These are phyloP conservation scores for Cosmorhoe ocellata DNA, from an alignment of 2,888 invertebrate species.

Conservation along the genomic window DNA sequence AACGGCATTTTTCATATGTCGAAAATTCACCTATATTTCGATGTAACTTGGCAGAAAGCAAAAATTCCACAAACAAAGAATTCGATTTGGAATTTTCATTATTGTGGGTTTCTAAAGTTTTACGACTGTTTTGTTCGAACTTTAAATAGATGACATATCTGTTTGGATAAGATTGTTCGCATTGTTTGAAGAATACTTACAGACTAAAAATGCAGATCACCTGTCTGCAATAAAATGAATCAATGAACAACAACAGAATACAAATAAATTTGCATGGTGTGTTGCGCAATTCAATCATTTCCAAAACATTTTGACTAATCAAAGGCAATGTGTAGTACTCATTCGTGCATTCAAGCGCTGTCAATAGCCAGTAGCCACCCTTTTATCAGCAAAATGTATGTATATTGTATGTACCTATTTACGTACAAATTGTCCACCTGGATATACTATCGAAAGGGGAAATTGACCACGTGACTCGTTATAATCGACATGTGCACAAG, in stretches of 20 bases:
- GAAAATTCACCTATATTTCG: conserved; percentile 5
- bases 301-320: conserved; percentile 14
- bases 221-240: conserved; percentile 15
- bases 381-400: conserved; percentile 11
- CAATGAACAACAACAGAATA: conserved; percentile 3
- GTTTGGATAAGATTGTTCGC: conserved; percentile 8
- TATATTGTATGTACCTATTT: neutral
- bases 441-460: conserved; percentile 42
- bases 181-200: conserved; percentile 1
- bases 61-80: conserved; percentile 25
- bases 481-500: conserved; percentile 20
- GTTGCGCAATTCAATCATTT: conserved; percentile 12
- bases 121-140: conserved; percentile 29
- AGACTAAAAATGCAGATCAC: conserved; percentile 2
- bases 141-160: conserved; percentile 25
- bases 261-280: conserved; percentile 2
- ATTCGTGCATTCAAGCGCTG: conserved; percentile 24
- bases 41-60: conserved; percentile 24
- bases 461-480: conserved; percentile 59
- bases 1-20: conserved; percentile 16
- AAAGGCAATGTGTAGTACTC: conserved; percentile 8
- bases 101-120: conserved; percentile 24
- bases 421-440: conserved; percentile 28
- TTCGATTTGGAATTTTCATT: conserved; percentile 23
- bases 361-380: conserved; percentile 34